phyloP scores from a whole-genome alignment of 2,797 vertebrate genomes.

The Setipinna tenuifilis region DNA sequence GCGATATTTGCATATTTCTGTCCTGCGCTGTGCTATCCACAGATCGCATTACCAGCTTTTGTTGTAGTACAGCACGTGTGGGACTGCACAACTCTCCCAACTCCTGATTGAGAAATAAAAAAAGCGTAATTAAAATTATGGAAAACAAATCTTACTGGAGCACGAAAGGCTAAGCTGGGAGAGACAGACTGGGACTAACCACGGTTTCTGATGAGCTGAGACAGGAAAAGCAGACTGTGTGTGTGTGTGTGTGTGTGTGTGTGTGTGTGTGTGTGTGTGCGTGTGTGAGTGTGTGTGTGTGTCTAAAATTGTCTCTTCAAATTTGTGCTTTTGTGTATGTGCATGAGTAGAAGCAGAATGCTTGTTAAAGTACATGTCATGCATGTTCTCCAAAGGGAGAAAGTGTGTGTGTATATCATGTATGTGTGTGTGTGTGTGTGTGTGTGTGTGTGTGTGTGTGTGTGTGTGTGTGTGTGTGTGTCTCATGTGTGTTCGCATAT shows the following conservation, averaged over 20 bases:
- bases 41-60: constrained; percentile 5
- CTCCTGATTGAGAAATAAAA: background rate
- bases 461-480: background rate
- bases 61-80: background rate
- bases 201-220: background rate
- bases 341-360: background rate
- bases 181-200: background rate
- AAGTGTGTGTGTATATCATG: background rate
- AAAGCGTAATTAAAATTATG: constrained; percentile 13
- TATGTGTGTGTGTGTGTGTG: background rate
- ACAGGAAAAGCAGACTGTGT: background rate
- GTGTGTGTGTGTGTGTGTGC: background rate
- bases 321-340: background rate
- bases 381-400: background rate
- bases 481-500: background rate
- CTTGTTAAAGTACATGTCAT: background rate
- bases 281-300: constrained; percentile 16
- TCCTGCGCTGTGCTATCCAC: background rate
- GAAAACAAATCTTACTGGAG: constrained; percentile 14
- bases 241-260: constrained; percentile 13
- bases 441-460: background rate
- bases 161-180: background rate
- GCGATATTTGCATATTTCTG: constrained; percentile 4
- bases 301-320: background rate
- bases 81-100: background rate